phyloP scores from a whole-genome alignment of 2,888 invertebrate genomes.

The Uropetala carovei region DNA sequence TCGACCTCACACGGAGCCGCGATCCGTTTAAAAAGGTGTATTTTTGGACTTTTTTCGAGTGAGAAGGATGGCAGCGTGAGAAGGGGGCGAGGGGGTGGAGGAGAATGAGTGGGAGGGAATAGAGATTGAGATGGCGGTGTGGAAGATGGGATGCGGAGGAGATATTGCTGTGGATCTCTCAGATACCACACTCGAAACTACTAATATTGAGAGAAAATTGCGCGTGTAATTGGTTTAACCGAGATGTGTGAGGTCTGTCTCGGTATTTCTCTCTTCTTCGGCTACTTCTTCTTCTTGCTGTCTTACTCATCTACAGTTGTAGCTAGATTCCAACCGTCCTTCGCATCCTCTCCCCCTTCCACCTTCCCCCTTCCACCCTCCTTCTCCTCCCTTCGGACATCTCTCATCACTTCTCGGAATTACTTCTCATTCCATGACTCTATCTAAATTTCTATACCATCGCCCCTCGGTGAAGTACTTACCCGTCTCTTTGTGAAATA shows the following conservation, averaged over 20 bases:
- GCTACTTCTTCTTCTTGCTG: constrained; percentile 25
- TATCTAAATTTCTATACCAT: not conserved
- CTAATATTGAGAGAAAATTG: constrained; percentile 62
- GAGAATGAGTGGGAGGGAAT: not conserved
- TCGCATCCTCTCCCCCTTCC: not conserved
- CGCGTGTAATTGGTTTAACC: constrained; percentile 63
- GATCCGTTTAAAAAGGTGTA: constrained; percentile 61
- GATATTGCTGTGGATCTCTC: constrained; percentile 39
- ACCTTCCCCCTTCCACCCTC: not conserved
- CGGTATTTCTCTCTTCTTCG: constrained; percentile 31
- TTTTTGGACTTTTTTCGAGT: constrained; percentile 27
- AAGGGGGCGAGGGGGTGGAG: not conserved
- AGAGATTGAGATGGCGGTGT: constrained; percentile 24
- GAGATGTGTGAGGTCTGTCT: constrained; percentile 39
- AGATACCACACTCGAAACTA: constrained; percentile 45
- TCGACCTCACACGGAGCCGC: constrained; percentile 62
- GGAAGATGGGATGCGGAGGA: constrained; percentile 23
- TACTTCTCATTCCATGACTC: not conserved
- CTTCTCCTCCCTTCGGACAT: not conserved
- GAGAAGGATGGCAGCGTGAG: constrained; percentile 3
- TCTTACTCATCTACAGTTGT: not conserved
- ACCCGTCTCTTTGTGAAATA: too few species aligned
- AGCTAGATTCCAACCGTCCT: not conserved
- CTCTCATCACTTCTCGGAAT: not conserved
- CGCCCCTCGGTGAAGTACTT: not conserved